Evolutionary conservation across 2,888 invertebrate species (phyloP).

Genomic region (Ligdia adustata): DNA sequence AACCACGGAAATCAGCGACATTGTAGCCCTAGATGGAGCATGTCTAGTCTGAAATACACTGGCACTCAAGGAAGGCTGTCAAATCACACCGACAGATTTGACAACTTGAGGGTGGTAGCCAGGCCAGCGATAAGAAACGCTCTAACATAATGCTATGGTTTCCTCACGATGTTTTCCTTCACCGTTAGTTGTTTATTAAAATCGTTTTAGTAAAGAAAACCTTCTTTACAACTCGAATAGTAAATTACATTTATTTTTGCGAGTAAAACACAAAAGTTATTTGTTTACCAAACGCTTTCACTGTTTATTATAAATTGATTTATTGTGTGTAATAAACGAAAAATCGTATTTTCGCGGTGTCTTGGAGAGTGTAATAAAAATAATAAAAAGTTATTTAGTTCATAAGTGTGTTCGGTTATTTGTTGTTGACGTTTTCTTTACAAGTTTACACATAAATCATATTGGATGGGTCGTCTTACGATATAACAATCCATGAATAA

Average conservation of each 20-base stretch:
- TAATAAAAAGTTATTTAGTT: conserved; percentile 33
- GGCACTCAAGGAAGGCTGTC: too few species aligned
- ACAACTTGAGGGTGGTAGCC: too few species aligned
- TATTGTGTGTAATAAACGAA: conserved; percentile 41
- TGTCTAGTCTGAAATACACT: too few species aligned
- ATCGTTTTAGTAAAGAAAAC: too few species aligned
- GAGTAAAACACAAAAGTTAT: conserved; percentile 38
- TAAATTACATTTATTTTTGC: conserved; percentile 4
- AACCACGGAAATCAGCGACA: too few species aligned
- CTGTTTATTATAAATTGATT: conserved; percentile 48
- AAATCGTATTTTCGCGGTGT: conserved; percentile 29
- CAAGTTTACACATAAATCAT: conserved; percentile 28
- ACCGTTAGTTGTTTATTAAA: too few species aligned
- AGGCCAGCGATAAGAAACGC: too few species aligned
- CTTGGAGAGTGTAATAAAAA: conserved; percentile 27
- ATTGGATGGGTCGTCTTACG: conserved; percentile 13
- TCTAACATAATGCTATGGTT: too few species aligned
- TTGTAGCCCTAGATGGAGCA: too few species aligned
- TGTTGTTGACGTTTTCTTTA: conserved; percentile 27
- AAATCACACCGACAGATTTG: too few species aligned
- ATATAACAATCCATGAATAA: conserved; percentile 10
- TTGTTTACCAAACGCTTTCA: conserved; percentile 46
- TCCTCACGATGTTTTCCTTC: too few species aligned
- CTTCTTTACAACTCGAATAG: too few species aligned
- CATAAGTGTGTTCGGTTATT: conserved; percentile 33